Evolutionary conservation across 2,797 vertebrate genomes (phyloP), one percentile per base, ranked within the genome.

Genomic region (Sciaenops ocellatus): DNA sequence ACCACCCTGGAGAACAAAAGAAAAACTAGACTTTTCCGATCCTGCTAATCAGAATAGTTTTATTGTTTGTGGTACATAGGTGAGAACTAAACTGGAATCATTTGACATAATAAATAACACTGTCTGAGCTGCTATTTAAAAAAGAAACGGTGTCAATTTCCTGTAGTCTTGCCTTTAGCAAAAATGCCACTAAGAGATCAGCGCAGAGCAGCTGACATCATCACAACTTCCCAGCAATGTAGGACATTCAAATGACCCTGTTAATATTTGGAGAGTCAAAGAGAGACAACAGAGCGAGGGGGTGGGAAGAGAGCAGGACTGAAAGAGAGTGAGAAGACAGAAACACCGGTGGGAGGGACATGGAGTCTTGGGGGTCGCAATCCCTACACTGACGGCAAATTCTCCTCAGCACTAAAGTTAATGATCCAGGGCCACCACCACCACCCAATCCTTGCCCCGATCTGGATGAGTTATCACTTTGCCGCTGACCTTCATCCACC

Each of bases 371-470:
- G 17, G 63, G 66, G 59, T 24, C 71, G n/a, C 24, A 52, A 28
- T 46, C 17, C 65, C 61, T 56, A 71, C n/a, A 62, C 65, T 73
- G 79, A 79, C 70, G 77, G 86, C 82, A 73, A 82, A 75, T 86
- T 89, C 84, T 87, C 76, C 66, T 83, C 80, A 87, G 89, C 87
- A 90, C 84, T 92, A 90, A 94, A 94, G 75, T 90, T 92, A 94
- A 95, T 92, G 90, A 93, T 87, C 85, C 90, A 76, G 78, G 52
- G 30, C 67, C 46, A 83, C 67, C 62, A 83, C 67, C 62, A 79
- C 60, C 44, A 71, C 44, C 72, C 74, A 66, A 69, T 70, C 44
- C 66, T n/a, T 51, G 65, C 78, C 70, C 69, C 28, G 5, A 63
- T 81, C 62, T 62, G 47, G 74, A 92, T 89, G 90, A 92, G 75